A percentile compares a stretch with the other conserved stretches of the same genome.
phyloP scores from a whole-genome alignment of 2,888 invertebrate genomes.

The Leptarthrus brevirostris region DNA sequence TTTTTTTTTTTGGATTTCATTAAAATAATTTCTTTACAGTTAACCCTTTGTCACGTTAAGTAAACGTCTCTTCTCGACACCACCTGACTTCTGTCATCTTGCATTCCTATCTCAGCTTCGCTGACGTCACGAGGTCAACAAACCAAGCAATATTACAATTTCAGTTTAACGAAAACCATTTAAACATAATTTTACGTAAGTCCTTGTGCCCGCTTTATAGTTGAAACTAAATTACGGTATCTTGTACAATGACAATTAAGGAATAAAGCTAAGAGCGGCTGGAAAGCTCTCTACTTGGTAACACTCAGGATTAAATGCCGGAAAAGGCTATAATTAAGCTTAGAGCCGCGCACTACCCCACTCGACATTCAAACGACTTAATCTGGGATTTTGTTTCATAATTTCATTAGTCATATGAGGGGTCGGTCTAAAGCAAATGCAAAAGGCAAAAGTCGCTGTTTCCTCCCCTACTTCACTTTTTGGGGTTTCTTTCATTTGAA shows the following conservation, averaged over 20 bases:
- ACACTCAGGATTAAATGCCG: constrained; percentile 23
- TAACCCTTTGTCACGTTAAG: constrained; percentile 30
- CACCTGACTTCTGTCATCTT: constrained; percentile 8
- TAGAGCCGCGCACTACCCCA: neutral
- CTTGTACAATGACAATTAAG: constrained; percentile 10
- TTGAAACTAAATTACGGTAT: neutral
- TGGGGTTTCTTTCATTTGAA: neutral
- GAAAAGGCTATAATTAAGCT: constrained; percentile 7
- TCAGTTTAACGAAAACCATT: constrained; percentile 1
- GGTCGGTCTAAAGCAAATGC: neutral
- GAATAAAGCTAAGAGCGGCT: neutral
- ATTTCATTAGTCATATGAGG: constrained; percentile 42
- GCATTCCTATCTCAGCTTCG: neutral
- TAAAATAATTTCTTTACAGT: neutral
- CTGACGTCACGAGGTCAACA: constrained; percentile 40
- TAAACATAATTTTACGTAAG: constrained; percentile 9
- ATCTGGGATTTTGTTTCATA: constrained; percentile 31
- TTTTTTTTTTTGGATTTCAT: neutral
- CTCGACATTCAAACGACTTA: constrained; percentile 20
- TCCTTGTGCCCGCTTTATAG: constrained; percentile 12
- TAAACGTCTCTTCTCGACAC: constrained; percentile 11
- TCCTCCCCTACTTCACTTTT: neutral
- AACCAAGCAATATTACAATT: constrained; percentile 5
- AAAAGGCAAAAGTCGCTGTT: neutral
- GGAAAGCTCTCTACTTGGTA: neutral